These are phyloP conservation scores for Rutpela maculata DNA, from an alignment of 2,888 invertebrate species.

Conservation along the genomic window DNA sequence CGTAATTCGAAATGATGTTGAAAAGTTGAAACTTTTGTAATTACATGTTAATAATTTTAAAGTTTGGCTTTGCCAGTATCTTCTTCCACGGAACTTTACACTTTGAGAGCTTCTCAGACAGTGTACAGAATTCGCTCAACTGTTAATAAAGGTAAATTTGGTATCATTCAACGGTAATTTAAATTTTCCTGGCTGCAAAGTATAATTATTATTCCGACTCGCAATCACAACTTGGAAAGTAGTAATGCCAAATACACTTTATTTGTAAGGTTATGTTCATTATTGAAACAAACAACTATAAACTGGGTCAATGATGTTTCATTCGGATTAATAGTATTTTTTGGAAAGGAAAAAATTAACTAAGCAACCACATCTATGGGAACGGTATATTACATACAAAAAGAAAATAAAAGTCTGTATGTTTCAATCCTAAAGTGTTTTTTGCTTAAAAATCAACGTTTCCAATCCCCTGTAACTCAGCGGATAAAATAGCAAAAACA, in stretches of 20 bases:
- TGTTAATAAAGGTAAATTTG: not conserved
- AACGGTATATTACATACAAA: too few species aligned
- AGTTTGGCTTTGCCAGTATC: slow-evolving; percentile 14
- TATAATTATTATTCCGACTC: not conserved
- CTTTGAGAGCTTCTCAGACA: not conserved
- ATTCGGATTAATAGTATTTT: too few species aligned
- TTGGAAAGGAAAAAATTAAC: too few species aligned
- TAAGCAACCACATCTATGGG: too few species aligned
- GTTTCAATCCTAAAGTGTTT: too few species aligned
- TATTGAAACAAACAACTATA: too few species aligned
- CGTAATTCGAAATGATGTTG: not conserved
- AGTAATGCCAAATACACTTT: not conserved
- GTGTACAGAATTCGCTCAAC: not conserved
- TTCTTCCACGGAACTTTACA: not conserved
- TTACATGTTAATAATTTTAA: slow-evolving; percentile 24
- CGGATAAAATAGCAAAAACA: too few species aligned
- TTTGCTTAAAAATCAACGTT: too few species aligned
- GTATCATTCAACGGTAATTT: slow-evolving; percentile 2
- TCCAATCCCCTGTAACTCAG: too few species aligned
- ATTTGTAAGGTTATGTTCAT: not conserved
- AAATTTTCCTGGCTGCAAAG: not conserved
- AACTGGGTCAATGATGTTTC: too few species aligned
- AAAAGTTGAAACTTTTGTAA: slow-evolving; percentile 26
- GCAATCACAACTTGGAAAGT: not conserved
- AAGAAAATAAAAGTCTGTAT: too few species aligned